Percentiles rank a stretch among this genome's conserved stretches.
phyloP scores from a whole-genome alignment of 2,888 invertebrate species.

The Myopa testacea region DNA sequence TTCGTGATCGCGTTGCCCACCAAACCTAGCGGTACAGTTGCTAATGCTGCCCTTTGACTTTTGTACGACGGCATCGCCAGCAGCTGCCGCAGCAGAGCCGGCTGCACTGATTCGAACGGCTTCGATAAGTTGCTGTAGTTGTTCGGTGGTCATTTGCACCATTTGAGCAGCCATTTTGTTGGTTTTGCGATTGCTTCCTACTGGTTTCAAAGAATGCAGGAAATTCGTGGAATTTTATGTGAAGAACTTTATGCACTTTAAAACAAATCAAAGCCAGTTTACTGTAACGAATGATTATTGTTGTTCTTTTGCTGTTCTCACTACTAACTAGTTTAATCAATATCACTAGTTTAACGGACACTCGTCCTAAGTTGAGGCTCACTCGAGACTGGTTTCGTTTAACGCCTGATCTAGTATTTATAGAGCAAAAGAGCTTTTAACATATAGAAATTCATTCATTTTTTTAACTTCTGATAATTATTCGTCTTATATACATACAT shows the following conservation, averaged over 20 bases:
- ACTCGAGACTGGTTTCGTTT: conserved; percentile 17
- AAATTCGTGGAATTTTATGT: not conserved
- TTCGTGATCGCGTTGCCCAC: conserved; percentile 61
- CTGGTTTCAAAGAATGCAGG: not conserved
- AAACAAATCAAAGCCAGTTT: conserved; percentile 32
- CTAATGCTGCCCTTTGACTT: conserved; percentile 60
- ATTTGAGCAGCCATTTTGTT: conserved; percentile 52
- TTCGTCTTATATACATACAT: too few relatives aligned
- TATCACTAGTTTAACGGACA: too few relatives aligned
- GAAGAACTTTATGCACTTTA: not conserved
- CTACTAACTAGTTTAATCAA: too few relatives aligned
- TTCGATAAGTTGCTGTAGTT: conserved; percentile 60
- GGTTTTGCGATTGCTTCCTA: not conserved
- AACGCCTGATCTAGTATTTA: not conserved
- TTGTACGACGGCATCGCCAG: conserved; percentile 29
- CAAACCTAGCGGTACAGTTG: conserved; percentile 56
- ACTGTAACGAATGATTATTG: conserved; percentile 30
- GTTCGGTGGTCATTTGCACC: conserved; percentile 61
- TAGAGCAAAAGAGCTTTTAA: conserved; percentile 3
- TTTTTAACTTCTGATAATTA: too few relatives aligned
- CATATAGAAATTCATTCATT: not conserved
- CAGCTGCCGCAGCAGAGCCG: conserved; percentile 44
- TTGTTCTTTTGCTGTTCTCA: not conserved
- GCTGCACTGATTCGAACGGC: conserved; percentile 54
- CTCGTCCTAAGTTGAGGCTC: conserved; percentile 15